Conservation (phyloP, 23 tunicate genomes). For the Pegea sp. region DNA sequence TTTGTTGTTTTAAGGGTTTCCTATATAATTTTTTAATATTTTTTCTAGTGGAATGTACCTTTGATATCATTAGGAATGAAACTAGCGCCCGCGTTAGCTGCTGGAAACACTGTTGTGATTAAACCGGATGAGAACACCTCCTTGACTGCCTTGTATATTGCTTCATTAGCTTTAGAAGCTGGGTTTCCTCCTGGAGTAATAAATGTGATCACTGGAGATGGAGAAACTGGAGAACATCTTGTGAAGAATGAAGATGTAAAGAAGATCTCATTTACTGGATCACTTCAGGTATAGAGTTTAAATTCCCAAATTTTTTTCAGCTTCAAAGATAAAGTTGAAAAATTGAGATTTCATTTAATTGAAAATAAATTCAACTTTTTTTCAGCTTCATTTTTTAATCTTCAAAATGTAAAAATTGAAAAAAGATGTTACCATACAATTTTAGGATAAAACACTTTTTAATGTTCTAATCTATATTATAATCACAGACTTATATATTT, state of each 20-base stretch:
- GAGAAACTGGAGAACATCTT: constrained; percentile 41
- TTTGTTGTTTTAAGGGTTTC: too few species aligned
- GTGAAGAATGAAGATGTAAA: constrained; percentile 40
- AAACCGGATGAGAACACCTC: constrained; percentile 86
- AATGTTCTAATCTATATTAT: too few species aligned
- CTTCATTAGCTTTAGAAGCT: constrained; percentile 61
- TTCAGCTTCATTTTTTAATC: too few species aligned
- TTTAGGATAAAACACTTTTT: too few species aligned
- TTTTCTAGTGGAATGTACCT: constrained; percentile 81
- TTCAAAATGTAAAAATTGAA: too few species aligned
- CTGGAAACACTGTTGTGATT: constrained; percentile 72
- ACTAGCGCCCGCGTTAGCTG: constrained; percentile 58
- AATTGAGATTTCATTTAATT: too few species aligned
- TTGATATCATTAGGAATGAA: constrained; percentile 69
- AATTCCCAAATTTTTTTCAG: background rate
- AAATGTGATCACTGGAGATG: constrained; percentile 73
- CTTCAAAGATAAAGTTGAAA: background rate
- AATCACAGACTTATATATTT: too few species aligned
- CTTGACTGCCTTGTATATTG: constrained; percentile 52
- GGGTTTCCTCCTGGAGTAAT: constrained; percentile 80
- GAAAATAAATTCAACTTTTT: too few species aligned
- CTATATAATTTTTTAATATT: background rate
- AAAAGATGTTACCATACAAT: too few species aligned
- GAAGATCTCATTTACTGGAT: constrained; percentile 83
- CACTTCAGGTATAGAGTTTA: constrained; percentile 25